Evolutionary conservation across 2,113 vertebrate species (phyloP).

Genomic region (Potamarius usumacintae): DNA sequence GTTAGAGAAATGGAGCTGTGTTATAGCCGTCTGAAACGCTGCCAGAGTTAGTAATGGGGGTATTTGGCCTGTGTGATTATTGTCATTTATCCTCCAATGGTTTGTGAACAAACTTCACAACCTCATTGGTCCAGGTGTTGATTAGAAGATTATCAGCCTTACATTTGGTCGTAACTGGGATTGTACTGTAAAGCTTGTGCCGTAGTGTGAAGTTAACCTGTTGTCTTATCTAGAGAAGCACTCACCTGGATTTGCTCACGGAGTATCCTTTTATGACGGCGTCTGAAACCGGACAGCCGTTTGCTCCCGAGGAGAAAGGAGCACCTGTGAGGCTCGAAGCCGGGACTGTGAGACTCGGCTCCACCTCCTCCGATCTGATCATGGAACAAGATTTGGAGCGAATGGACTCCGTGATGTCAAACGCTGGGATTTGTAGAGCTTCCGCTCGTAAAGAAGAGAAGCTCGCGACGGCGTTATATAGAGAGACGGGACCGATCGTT

Average conservation of each 20-base stretch:
- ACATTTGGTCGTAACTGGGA: conserved; percentile 4
- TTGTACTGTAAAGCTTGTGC: background rate
- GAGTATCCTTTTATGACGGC: conserved; percentile 59
- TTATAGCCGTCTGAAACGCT: conserved; percentile 49
- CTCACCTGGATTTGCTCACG: conserved; percentile 67
- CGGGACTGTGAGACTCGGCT: conserved; percentile 43
- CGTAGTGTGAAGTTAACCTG: background rate
- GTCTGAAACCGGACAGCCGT: conserved; percentile 46
- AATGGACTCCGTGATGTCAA: conserved; percentile 50
- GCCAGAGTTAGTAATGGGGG: conserved; percentile 54
- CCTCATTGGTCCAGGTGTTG: background rate
- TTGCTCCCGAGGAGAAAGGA: conserved; percentile 56
- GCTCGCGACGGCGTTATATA: conserved; percentile 52
- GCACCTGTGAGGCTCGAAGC: background rate
- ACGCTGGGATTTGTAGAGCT: conserved; percentile 42
- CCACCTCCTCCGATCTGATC: conserved; percentile 52
- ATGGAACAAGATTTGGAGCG: conserved; percentile 36
- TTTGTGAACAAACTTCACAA: conserved; percentile 51
- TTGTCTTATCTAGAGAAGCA: conserved; percentile 65
- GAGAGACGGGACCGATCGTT: conserved; percentile 58
- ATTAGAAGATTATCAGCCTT: conserved; percentile 9
- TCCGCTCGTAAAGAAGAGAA: conserved; percentile 30
- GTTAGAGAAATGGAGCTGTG: conserved; percentile 52
- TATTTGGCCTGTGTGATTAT: conserved; percentile 24
- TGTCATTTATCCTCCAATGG: conserved; percentile 47